Evolutionary conservation across 2,888 invertebrate genomes (phyloP).

Genomic region (Ormyrus labotus): DNA sequence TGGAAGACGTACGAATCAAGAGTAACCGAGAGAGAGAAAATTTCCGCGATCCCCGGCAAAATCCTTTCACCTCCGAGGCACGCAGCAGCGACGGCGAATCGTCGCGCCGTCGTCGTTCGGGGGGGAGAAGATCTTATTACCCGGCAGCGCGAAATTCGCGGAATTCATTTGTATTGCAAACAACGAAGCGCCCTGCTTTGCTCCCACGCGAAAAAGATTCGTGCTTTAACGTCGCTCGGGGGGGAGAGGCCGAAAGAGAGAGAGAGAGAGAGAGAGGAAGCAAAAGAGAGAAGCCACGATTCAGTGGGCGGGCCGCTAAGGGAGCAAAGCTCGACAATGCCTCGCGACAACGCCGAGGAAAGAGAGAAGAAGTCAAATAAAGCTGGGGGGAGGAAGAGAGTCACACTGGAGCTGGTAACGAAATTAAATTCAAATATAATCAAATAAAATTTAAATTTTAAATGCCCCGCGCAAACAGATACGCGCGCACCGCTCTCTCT

Average conservation of each 20-base stretch:
- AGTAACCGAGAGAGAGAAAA: slow-evolving; percentile 17
- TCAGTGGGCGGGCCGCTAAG: slow-evolving; percentile 45
- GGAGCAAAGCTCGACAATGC: slow-evolving; percentile 43
- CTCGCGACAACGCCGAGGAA: not conserved
- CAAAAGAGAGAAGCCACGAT: slow-evolving; percentile 26
- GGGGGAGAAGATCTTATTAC: slow-evolving; percentile 32
- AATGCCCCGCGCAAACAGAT: slow-evolving; percentile 61
- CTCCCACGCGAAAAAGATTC: slow-evolving; percentile 46
- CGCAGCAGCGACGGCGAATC: not conserved
- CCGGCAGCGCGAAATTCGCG: slow-evolving; percentile 42
- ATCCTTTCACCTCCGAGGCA: slow-evolving; percentile 30
- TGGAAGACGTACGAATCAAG: too few species aligned
- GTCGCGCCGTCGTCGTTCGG: not conserved
- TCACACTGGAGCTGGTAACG: slow-evolving; percentile 55
- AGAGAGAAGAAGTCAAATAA: slow-evolving; percentile 43
- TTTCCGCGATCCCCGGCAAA: slow-evolving; percentile 11
- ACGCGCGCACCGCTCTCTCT: not conserved
- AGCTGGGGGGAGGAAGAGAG: slow-evolving; percentile 30
- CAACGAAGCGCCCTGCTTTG: slow-evolving; percentile 40
- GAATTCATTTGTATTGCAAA: slow-evolving; percentile 59
- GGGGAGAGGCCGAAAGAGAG: not conserved
- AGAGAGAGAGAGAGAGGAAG: slow-evolving; percentile 4
- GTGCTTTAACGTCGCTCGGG: slow-evolving; percentile 18
- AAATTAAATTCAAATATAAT: slow-evolving; percentile 76
- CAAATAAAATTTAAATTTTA: slow-evolving; percentile 76